Evolutionary conservation across 2,113 vertebrate species (phyloP).

Genomic region (Megalops atlanticus): DNA sequence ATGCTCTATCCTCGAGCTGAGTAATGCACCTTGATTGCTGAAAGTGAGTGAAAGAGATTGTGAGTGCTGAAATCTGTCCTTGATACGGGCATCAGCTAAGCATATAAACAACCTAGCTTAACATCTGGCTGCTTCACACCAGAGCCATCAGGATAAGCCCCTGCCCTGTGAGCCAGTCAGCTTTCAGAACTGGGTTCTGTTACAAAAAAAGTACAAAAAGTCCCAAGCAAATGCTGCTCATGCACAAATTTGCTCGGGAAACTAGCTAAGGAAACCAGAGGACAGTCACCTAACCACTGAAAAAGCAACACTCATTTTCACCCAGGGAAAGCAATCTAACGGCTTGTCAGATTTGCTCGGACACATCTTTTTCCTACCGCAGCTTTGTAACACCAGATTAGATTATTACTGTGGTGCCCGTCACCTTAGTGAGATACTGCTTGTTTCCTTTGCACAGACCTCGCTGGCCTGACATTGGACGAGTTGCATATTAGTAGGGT

Average conservation of each 20-base stretch:
- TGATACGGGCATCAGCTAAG: not conserved
- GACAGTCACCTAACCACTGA: not conserved
- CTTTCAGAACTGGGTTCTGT: not conserved
- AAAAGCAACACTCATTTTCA: constrained; percentile 19
- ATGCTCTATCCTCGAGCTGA: not conserved
- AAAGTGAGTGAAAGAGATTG: no score
- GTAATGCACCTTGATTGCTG: not conserved
- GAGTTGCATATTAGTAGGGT: not conserved
- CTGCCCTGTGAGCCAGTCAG: not conserved
- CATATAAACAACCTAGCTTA: not conserved
- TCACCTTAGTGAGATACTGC: not conserved
- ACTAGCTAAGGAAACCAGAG: not conserved
- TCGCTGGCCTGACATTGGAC: not conserved
- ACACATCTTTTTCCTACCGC: constrained; percentile 17
- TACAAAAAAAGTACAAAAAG: not conserved
- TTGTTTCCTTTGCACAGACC: not conserved
- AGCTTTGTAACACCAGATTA: not conserved
- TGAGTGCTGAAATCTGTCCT: no score
- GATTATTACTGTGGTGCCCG: not conserved
- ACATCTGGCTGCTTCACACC: not conserved
- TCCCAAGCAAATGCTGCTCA: not conserved
- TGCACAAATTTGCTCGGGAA: no score
- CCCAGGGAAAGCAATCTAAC: constrained; percentile 23
- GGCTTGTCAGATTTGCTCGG: constrained; percentile 22
- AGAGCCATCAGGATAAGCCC: not conserved